A percentile compares a stretch with the other conserved stretches of the same genome.
phyloP scores from a whole-genome alignment of 2,113 vertebrate genomes.

The Rhinoderma darwinii region DNA sequence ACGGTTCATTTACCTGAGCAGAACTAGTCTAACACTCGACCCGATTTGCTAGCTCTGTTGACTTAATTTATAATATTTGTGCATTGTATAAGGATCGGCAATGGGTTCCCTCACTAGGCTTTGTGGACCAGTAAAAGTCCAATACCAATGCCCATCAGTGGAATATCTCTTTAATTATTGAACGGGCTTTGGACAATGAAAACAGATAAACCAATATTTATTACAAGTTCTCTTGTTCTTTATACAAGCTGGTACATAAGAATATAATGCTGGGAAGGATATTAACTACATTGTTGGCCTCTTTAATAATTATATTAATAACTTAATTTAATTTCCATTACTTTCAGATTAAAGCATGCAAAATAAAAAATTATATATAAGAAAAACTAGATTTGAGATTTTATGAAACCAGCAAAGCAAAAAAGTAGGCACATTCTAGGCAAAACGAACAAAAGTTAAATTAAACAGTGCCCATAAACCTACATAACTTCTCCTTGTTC shows the following conservation, averaged over 20 bases:
- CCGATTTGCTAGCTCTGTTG: slow-evolving; percentile 9
- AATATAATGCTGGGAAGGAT: neutral
- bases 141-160: neutral
- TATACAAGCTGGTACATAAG: too few species aligned
- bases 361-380: too few species aligned
- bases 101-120: neutral
- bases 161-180: neutral
- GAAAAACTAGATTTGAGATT: too few species aligned
- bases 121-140: slow-evolving; percentile 15
- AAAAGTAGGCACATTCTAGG: too few species aligned
- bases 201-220: neutral
- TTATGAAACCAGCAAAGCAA: too few species aligned
- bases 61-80: slow-evolving; percentile 14
- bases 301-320: too few species aligned
- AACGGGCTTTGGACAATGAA: neutral
- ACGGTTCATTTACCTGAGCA: slow-evolving; percentile 12
- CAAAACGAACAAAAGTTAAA: too few species aligned
- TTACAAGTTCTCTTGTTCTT: neutral
- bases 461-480: too few species aligned
- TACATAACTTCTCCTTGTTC: too few species aligned
- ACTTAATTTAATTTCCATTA: too few species aligned
- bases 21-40: slow-evolving; percentile 17
- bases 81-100: neutral
- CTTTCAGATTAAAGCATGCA: too few species aligned
- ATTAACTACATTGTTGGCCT: neutral